Percentiles rank a stretch among this genome's conserved stretches.
These are phyloP conservation scores for Paradoxurus hermaphroditus DNA, from an alignment of 2,113 vertebrate genomes.

Conservation along the genomic window DNA sequence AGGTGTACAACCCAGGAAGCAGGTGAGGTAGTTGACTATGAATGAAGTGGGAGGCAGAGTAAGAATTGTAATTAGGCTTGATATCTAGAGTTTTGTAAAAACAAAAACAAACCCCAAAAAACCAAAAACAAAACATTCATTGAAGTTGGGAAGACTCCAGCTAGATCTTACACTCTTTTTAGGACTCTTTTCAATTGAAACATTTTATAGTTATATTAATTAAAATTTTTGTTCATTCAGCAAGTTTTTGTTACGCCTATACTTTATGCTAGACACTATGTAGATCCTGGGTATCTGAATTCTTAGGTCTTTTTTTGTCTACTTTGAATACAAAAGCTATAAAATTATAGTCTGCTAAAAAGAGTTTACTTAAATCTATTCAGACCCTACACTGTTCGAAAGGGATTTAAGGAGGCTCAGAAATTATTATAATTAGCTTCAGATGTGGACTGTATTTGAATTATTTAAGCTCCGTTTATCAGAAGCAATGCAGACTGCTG, in stretches of 20 bases:
- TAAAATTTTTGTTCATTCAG: not conserved
- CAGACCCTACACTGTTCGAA: not conserved
- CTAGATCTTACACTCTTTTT: not conserved
- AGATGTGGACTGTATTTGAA: conserved; percentile 5
- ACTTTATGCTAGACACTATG: not conserved
- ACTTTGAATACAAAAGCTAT: conserved; percentile 1
- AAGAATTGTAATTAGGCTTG: not conserved
- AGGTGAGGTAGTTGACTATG: not conserved
- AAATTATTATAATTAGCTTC: conserved; percentile 47
- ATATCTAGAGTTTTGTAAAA: not conserved
- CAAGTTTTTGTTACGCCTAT: not conserved
- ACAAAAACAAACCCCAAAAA: not conserved
- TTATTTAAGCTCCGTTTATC: conserved; percentile 42
- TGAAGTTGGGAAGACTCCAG: not conserved
- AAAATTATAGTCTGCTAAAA: conserved; percentile 17
- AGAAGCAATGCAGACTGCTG: not conserved
- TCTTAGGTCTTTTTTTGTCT: conserved; percentile 3
- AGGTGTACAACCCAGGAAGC: not conserved
- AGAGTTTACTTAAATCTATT: conserved; percentile 25
- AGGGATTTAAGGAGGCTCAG: not conserved
- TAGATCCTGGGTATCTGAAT: not conserved
- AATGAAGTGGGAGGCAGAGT: not conserved
- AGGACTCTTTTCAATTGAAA: not conserved
- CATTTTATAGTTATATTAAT: not conserved
- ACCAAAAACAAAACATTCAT: not conserved